phyloP scores from a whole-genome alignment of 2,888 invertebrate species.

The Megastigmus dorsalis region DNA sequence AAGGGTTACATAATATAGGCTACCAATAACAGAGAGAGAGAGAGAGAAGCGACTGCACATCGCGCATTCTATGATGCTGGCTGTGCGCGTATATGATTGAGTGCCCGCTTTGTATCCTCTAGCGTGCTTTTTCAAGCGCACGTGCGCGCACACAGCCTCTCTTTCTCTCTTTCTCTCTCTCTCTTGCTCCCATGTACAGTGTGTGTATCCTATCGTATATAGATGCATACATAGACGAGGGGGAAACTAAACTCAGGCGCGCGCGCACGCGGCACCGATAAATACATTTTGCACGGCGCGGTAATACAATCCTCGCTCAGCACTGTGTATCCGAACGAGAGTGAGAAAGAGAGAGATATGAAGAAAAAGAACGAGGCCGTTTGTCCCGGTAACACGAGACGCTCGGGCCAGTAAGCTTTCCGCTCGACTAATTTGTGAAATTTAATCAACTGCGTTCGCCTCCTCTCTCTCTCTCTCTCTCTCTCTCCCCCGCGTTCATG shows the following conservation, averaged over 20 bases:
- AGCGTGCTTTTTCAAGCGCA: too few relatives aligned
- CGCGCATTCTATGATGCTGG: neutral
- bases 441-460: constrained; percentile 65
- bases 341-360: neutral
- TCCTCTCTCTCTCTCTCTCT: constrained; percentile 3
- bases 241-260: neutral
- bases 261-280: constrained; percentile 45
- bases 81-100: too few relatives aligned
- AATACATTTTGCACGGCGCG: constrained; percentile 57
- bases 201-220: neutral
- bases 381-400: constrained; percentile 60
- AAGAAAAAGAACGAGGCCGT: constrained; percentile 1
- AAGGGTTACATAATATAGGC: too few relatives aligned
- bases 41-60: too few relatives aligned
- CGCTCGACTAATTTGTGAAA: constrained; percentile 68
- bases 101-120: too few relatives aligned
- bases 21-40: too few relatives aligned
- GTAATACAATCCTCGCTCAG: constrained; percentile 56
- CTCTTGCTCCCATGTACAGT: neutral
- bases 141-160: neutral
- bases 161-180: neutral
- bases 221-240: neutral
- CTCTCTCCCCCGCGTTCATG: neutral
- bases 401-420: constrained; percentile 59
- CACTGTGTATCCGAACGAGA: neutral